phyloP scores from a whole-genome alignment of 1,140 invertebrate species.

The Brachionus sp. region DNA sequence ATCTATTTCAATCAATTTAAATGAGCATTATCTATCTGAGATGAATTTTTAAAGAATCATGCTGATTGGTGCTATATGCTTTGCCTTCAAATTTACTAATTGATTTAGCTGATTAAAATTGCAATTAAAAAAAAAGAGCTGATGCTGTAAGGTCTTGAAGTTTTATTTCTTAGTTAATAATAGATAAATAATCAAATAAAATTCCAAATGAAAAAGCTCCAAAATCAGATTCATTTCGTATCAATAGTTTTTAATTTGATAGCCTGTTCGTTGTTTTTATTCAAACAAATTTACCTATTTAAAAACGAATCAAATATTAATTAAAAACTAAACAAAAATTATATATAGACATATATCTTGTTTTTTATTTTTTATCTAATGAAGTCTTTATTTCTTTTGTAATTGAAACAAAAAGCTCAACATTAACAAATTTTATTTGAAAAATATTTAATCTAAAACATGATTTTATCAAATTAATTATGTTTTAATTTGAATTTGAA shows the following conservation, averaged over 20 bases:
- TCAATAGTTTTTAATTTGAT: background rate
- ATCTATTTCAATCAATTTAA: slow-evolving; percentile 32
- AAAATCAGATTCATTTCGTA: background rate
- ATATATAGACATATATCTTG: slow-evolving; percentile 18
- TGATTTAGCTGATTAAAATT: slow-evolving; percentile 19
- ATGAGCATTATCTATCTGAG: slow-evolving; percentile 6
- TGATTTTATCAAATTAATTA: slow-evolving; percentile 38
- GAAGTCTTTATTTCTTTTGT: slow-evolving; percentile 31
- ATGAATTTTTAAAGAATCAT: background rate
- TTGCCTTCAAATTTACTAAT: slow-evolving; percentile 1
- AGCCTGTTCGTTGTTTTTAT: background rate
- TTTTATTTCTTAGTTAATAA: background rate
- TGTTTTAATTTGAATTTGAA: background rate
- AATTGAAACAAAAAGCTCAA: slow-evolving; percentile 33
- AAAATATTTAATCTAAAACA: slow-evolving; percentile 33
- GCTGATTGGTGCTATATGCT: background rate
- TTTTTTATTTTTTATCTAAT: background rate
- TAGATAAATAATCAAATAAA: background rate
- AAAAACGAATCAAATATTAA: slow-evolving; percentile 35
- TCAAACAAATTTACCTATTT: slow-evolving; percentile 20
- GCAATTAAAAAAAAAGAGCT: slow-evolving; percentile 31
- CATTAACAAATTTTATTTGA: background rate
- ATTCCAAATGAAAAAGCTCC: background rate
- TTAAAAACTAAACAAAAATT: slow-evolving; percentile 17
- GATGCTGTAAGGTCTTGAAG: slow-evolving; percentile 25